A percentile compares a stretch with the other conserved stretches of the same genome.
Evolutionary conservation across 1,140 invertebrate species (phyloP).

Genomic region (Himalopsyche phryganea): DNA sequence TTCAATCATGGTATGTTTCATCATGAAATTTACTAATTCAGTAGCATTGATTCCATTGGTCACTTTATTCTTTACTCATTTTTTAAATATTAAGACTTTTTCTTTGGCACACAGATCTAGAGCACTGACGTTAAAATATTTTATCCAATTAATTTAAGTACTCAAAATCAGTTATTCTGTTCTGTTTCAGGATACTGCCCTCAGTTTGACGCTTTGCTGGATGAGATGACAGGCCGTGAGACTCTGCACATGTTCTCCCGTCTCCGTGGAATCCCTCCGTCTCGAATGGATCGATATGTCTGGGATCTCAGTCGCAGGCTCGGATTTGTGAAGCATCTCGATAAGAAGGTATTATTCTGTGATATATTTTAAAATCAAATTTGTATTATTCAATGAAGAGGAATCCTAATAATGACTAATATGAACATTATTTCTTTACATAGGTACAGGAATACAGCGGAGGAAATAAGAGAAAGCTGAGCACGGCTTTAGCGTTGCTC

Average conservation of each 20-base stretch:
- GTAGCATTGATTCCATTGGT: too few species aligned
- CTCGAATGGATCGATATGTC: conserved; percentile 30
- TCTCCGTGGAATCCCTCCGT: conserved; percentile 60
- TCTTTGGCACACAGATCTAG: too few species aligned
- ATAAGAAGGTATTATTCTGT: conserved; percentile 55
- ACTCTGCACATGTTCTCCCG: conserved; percentile 65
- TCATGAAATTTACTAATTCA: too few species aligned
- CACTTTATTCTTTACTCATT: too few species aligned
- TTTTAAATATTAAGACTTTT: too few species aligned
- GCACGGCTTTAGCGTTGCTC: conserved; percentile 86
- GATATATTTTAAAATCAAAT: too few species aligned
- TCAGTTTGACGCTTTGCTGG: conserved; percentile 72
- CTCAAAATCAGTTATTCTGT: too few species aligned
- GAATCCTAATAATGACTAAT: too few species aligned
- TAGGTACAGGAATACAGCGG: conserved; percentile 71
- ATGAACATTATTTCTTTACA: conserved; percentile 29
- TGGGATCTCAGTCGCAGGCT: conserved; percentile 42
- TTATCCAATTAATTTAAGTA: too few species aligned
- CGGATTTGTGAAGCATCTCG: conserved; percentile 53
- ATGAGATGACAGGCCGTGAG: conserved; percentile 70
- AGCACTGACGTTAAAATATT: too few species aligned
- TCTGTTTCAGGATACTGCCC: conserved; percentile 63
- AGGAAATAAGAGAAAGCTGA: conserved; percentile 93
- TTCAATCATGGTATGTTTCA: too few species aligned
- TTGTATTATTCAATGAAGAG: too few species aligned